phyloP scores from a whole-genome alignment of 2,888 invertebrate species.

The Toxonevra muliebris region DNA sequence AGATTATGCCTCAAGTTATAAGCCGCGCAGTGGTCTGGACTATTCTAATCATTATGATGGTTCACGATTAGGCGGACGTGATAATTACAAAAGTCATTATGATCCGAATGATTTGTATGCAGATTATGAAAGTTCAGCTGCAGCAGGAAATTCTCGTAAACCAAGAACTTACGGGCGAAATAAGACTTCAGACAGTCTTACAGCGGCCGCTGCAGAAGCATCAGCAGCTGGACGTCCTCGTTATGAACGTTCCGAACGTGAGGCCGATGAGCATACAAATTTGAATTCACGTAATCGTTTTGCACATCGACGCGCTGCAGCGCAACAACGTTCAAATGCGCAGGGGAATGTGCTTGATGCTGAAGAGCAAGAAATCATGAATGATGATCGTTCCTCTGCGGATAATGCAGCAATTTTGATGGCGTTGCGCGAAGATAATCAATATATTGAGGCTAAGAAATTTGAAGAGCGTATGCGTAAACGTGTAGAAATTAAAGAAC shows the following conservation, averaged over 20 bases:
- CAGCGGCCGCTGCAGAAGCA: constrained; percentile 35
- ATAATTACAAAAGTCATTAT: constrained; percentile 52
- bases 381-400: constrained; percentile 65
- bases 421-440: constrained; percentile 65
- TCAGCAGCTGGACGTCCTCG: constrained; percentile 37
- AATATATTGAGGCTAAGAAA: constrained; percentile 65
- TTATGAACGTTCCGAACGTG: constrained; percentile 40
- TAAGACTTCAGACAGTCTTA: constrained; percentile 47
- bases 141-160: constrained; percentile 29
- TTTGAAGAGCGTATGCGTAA: constrained; percentile 78
- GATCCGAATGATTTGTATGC: constrained; percentile 49
- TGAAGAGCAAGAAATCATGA: constrained; percentile 63
- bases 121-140: constrained; percentile 43
- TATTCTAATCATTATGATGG: constrained; percentile 50
- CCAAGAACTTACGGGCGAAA: constrained; percentile 54
- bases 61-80: constrained; percentile 47
- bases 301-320: constrained; percentile 50
- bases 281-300: constrained; percentile 53
- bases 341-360: constrained; percentile 55
- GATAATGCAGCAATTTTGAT: constrained; percentile 68
- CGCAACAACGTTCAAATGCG: constrained; percentile 47
- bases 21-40: constrained; percentile 45
- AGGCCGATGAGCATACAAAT: constrained; percentile 37
- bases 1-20: constrained; percentile 49
- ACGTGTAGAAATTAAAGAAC: constrained; percentile 83